Percentiles rank a stretch among this genome's conserved stretches.
Conservation (phyloP, 37 sponge, comb jelly and placozoan species). For the Beroe forskalii region DNA sequence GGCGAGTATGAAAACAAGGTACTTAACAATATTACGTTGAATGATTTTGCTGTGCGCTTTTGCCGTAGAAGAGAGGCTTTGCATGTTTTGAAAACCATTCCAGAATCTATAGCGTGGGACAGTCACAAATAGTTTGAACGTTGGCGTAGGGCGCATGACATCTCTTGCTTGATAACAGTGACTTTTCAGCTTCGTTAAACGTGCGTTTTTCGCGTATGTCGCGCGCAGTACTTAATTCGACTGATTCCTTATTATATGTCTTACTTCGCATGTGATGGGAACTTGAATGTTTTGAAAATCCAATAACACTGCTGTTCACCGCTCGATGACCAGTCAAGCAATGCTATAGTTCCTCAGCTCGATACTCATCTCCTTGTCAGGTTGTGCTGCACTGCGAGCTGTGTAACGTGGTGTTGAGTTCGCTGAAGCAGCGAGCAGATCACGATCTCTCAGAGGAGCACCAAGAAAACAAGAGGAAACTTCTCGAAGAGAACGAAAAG, state of each 20-base stretch:
- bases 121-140: background rate
- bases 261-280: too few relatives aligned
- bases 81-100: too few relatives aligned
- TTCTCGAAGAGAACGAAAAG: constrained; percentile 2
- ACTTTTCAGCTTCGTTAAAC: background rate
- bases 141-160: background rate
- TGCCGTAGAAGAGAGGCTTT: too few relatives aligned
- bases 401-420: constrained; percentile 28
- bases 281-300: too few relatives aligned
- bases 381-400: constrained; percentile 49
- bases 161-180: background rate
- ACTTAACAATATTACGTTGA: background rate
- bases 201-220: background rate
- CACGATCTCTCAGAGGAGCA: constrained; percentile 22
- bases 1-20: constrained; percentile 61
- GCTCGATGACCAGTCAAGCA: too few relatives aligned
- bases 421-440: constrained; percentile 53
- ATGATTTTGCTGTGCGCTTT: background rate
- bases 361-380: too few relatives aligned
- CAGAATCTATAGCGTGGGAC: too few relatives aligned
- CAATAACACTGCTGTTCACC: too few relatives aligned
- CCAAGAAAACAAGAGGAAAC: constrained; percentile 19
- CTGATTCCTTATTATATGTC: too few relatives aligned
- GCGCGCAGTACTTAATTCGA: too few relatives aligned
- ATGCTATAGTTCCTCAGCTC: too few relatives aligned